Conservation (phyloP, 2,113 vertebrate species). For the Neolamprologus hecqui region DNA sequence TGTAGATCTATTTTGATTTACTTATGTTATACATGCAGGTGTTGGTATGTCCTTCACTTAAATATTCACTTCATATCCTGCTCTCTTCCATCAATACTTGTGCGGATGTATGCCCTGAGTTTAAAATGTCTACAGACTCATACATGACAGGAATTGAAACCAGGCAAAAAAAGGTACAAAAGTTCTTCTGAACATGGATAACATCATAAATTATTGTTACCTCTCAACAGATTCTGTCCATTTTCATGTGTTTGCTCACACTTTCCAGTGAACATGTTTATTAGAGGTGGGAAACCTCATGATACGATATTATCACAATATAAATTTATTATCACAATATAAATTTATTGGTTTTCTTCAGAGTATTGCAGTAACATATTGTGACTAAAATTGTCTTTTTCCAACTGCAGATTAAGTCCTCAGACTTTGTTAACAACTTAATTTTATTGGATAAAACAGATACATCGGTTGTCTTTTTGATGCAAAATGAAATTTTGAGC, state of each 20-base stretch:
- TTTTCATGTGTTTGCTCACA: background rate
- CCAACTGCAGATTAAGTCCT: background rate
- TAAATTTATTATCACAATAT: background rate
- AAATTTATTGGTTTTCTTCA: background rate
- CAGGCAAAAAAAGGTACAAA: accelerated
- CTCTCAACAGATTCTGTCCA: background rate
- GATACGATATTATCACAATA: background rate
- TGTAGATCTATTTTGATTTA: background rate
- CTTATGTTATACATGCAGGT: background rate
- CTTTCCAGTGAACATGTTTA: background rate
- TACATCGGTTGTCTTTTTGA: background rate
- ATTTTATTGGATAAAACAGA: accelerated
- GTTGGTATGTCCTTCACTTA: background rate
- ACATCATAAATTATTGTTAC: background rate
- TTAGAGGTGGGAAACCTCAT: background rate
- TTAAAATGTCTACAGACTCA: background rate
- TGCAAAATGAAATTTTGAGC: background rate
- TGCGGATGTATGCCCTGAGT: background rate
- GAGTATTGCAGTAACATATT: background rate
- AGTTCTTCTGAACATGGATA: background rate
- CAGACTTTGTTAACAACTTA: background rate
- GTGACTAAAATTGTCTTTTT: background rate
- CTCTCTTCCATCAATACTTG: background rate
- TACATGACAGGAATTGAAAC: accelerated
- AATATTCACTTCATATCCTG: background rate